These are phyloP conservation scores for Matsumurasca onukii DNA, from an alignment of 1,140 invertebrate genomes.

Conservation along the genomic window DNA sequence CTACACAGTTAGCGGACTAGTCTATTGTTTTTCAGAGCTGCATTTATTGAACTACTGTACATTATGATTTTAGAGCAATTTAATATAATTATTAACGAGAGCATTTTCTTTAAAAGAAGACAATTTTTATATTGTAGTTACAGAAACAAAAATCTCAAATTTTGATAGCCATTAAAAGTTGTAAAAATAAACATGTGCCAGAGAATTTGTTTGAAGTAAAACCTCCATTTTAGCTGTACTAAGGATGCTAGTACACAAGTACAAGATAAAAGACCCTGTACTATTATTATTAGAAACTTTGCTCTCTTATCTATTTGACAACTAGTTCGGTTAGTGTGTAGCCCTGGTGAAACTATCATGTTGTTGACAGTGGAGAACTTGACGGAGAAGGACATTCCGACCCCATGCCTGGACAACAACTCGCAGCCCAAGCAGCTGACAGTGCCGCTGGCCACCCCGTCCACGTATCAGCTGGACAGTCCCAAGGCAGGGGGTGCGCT, in stretches of 20 bases:
- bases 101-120: not conserved
- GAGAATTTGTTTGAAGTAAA: too few relatives aligned
- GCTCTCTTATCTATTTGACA: too few relatives aligned
- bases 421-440: constrained; percentile 3
- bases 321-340: too few relatives aligned
- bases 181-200: too few relatives aligned
- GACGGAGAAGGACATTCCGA: not conserved
- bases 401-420: constrained; percentile 17
- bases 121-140: too few relatives aligned
- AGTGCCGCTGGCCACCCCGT: not conserved
- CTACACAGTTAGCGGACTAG: not conserved
- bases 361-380: not conserved
- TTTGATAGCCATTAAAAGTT: too few relatives aligned
- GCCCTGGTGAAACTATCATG: too few relatives aligned
- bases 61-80: not conserved
- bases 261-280: too few relatives aligned
- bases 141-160: too few relatives aligned
- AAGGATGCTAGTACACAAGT: too few relatives aligned
- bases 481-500: not conserved
- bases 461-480: constrained; percentile 11
- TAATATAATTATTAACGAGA: not conserved
- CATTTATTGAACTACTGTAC: not conserved
- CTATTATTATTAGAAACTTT: too few relatives aligned
- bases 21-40: not conserved
- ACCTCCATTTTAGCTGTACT: too few relatives aligned